phyloP scores from a whole-genome alignment of 2,113 vertebrate species.

The Raja brachyura region DNA sequence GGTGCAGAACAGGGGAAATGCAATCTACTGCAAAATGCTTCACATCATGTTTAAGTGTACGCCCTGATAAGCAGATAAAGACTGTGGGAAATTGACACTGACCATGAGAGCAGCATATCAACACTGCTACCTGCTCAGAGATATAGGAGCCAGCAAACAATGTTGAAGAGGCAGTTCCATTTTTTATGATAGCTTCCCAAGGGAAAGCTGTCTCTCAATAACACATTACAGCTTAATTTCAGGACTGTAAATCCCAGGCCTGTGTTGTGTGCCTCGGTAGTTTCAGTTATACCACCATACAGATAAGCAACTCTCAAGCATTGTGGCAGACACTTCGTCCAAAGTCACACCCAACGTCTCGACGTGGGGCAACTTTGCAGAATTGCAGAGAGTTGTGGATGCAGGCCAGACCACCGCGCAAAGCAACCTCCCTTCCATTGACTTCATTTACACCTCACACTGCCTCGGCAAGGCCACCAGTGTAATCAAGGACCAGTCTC shows the following conservation, averaged over 20 bases:
- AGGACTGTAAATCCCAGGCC: constrained; percentile 5
- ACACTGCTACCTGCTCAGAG: constrained; percentile 23
- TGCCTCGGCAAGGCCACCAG: too few relatives aligned
- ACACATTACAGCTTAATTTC: constrained; percentile 33
- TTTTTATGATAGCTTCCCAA: constrained; percentile 33
- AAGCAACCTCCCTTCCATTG: too few relatives aligned
- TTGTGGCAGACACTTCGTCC: not conserved
- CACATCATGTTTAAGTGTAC: not conserved
- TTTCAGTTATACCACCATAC: not conserved
- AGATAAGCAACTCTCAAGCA: not conserved
- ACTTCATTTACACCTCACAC: too few relatives aligned
- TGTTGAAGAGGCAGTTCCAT: constrained; percentile 4
- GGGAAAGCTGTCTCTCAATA: constrained; percentile 23
- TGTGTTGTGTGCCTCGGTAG: not conserved
- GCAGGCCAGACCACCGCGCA: too few relatives aligned
- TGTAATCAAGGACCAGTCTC: too few relatives aligned
- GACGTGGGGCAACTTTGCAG: not conserved
- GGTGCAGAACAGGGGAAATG: not conserved
- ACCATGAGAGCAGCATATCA: not conserved
- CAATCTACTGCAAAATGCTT: constrained; percentile 22
- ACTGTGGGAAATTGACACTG: constrained; percentile 24
- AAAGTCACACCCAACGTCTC: not conserved
- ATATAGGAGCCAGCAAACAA: not conserved
- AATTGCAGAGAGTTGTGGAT: too few relatives aligned
- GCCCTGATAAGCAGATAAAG: constrained; percentile 29